These are phyloP conservation scores for Danio tinwini DNA, from an alignment of 2,797 vertebrate species.

Conservation along the genomic window DNA sequence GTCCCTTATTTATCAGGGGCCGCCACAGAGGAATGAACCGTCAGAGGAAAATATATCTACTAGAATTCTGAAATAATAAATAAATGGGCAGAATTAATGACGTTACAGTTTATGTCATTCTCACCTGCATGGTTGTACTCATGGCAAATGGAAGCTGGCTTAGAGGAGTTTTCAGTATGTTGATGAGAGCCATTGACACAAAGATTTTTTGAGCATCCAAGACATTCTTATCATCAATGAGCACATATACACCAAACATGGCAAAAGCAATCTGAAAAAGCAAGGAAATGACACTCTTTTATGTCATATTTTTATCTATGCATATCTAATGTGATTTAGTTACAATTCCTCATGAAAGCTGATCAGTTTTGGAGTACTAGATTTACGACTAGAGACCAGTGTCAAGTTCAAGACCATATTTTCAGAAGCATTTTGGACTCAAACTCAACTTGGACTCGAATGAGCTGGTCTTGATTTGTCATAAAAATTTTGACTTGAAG, in stretches of 20 bases:
- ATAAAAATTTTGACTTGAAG: not conserved
- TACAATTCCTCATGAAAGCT: too few relatives aligned
- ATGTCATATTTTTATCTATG: too few relatives aligned
- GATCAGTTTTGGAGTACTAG: too few relatives aligned
- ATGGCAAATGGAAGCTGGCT: constrained; percentile 95
- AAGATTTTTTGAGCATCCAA: constrained; percentile 96
- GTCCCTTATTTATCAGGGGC: too few relatives aligned
- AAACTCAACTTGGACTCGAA: not conserved
- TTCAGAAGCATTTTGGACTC: not conserved
- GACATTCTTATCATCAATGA: constrained; percentile 82
- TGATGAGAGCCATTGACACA: constrained; percentile 92
- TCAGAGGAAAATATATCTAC: not conserved
- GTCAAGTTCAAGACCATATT: not conserved
- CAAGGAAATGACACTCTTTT: not conserved
- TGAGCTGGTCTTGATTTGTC: not conserved
- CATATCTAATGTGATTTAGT: too few relatives aligned
- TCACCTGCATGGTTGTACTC: constrained; percentile 89
- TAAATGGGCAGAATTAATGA: not conserved
- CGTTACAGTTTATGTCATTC: not conserved
- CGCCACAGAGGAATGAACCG: too few relatives aligned
- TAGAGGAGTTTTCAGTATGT: constrained; percentile 93
- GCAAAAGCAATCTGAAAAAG: constrained; percentile 85
- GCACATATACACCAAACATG: constrained; percentile 93
- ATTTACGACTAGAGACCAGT: too few relatives aligned
- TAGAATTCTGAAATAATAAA: not conserved